These are phyloP conservation scores for Popillia japonica DNA, from an alignment of 1,140 invertebrate species.

Conservation along the genomic window DNA sequence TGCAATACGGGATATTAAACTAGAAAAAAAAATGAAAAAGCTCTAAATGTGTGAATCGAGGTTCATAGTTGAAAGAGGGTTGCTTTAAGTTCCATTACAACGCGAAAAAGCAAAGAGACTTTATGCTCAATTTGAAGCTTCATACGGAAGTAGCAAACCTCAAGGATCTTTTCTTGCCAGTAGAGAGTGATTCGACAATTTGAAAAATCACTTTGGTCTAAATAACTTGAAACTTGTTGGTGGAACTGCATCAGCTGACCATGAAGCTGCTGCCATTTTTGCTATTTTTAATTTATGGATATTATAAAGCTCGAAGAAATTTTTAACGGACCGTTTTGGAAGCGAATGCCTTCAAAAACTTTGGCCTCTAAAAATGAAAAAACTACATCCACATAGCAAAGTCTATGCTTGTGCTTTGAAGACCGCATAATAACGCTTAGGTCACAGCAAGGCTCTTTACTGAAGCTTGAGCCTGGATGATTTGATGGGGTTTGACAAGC, in stretches of 20 bases:
- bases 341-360: no score
- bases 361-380: no score
- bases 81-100: background rate
- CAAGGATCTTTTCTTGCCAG: conserved; percentile 20
- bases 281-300: no score
- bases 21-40: background rate
- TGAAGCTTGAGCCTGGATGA: no score
- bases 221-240: conserved; percentile 1
- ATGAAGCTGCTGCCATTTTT: conserved; percentile 23
- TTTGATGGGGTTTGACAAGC: no score
- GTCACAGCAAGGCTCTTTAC: no score
- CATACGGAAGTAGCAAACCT: background rate
- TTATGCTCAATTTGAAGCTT: background rate
- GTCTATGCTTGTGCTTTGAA: no score
- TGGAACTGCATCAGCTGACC: conserved; percentile 3
- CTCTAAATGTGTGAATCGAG: background rate
- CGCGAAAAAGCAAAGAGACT: background rate
- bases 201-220: conserved; percentile 1
- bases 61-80: conserved; percentile 3
- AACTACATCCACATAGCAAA: no score
- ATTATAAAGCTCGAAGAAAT: no score
- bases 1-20: conserved; percentile 12
- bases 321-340: no score
- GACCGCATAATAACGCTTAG: no score
- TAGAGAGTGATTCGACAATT: background rate